A percentile compares a stretch with the other conserved stretches of the same genome.
Evolutionary conservation across 2,797 vertebrate species (phyloP).

Genomic region (Gallinago nigripennis): DNA sequence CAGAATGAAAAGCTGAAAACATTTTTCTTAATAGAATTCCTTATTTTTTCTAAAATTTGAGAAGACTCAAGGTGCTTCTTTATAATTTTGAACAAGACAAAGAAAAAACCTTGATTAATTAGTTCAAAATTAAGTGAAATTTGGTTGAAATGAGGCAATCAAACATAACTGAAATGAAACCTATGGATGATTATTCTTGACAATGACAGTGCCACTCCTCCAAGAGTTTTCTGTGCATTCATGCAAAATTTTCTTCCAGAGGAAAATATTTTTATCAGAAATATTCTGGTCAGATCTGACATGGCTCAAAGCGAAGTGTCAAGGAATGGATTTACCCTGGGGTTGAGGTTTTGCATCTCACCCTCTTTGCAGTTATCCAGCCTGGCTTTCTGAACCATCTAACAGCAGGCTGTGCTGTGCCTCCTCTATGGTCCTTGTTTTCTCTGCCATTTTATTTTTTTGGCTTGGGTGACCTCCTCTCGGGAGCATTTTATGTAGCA

Average conservation of each 20-base stretch:
- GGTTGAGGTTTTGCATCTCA: background rate
- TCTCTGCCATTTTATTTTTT: background rate
- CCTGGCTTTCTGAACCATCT: accelerated
- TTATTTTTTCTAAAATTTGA: background rate
- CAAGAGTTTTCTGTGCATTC: background rate
- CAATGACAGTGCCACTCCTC: background rate
- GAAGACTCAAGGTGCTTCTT: background rate
- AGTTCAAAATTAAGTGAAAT: background rate
- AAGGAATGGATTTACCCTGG: background rate
- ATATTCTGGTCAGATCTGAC: background rate
- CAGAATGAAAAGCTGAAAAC: background rate
- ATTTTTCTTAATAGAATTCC: background rate
- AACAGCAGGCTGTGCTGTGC: background rate
- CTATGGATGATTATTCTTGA: background rate
- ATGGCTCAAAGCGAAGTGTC: background rate
- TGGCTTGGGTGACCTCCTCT: background rate
- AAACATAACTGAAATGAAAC: background rate
- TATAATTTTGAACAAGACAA: background rate
- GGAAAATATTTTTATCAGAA: background rate
- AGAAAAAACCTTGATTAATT: background rate
- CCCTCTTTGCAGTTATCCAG: background rate
- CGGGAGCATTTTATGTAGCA: accelerated
- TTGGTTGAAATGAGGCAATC: accelerated
- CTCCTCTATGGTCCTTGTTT: background rate
- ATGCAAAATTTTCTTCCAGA: background rate